Evolutionary conservation across 2,888 invertebrate genomes (phyloP), one percentile per base, ranked within the genome.

Genomic region (Eledona agricola): DNA sequence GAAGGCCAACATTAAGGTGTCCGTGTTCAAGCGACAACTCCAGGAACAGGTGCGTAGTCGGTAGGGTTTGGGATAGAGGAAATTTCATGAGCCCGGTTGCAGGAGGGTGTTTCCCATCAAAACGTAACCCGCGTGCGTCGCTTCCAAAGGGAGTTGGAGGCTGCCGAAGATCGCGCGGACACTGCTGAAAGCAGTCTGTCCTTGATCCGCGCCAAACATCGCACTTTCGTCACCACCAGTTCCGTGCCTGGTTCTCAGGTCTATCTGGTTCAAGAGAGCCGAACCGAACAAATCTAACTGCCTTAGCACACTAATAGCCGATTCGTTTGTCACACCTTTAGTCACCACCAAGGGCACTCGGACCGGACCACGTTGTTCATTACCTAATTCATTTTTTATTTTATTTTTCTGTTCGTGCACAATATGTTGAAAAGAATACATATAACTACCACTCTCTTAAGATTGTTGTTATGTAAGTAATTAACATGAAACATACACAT

Each of bases 81-180:
- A 31, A 16, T 7, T 9, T 37, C 46, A 11, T 11, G 13, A 20
- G 40, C 15, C 31, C 32, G 65, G 71, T 71, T 54, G 20, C 75
- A 91, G 90, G 95, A 96, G 85, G 92, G 93, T 69, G 82, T 93
- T 78, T 93, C 93, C 67, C 87, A 88, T 78, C 93, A 93, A 80
- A 92, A 89, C 79, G 89, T 96, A 70, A 94, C 94, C 77, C 87
- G 96, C 77, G 96, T 96, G 67, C 93, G 96, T 78, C 89, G 96
- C 80, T 96, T 96, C 95, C 96, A 97, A 80, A 89, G 96, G 72
- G 96, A 97, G 80, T 81, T 97, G 76, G 96, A 97, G 78, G 96
- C 96, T 42, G 96, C 96, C 64, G 96, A 97, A 78, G 96, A 96
- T 79, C 91, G 96, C 69, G 96, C 96, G 70, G 96, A 96, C 72